Evolutionary conservation across 2,888 invertebrate species (phyloP).

Genomic region (Polia nebulosa): DNA sequence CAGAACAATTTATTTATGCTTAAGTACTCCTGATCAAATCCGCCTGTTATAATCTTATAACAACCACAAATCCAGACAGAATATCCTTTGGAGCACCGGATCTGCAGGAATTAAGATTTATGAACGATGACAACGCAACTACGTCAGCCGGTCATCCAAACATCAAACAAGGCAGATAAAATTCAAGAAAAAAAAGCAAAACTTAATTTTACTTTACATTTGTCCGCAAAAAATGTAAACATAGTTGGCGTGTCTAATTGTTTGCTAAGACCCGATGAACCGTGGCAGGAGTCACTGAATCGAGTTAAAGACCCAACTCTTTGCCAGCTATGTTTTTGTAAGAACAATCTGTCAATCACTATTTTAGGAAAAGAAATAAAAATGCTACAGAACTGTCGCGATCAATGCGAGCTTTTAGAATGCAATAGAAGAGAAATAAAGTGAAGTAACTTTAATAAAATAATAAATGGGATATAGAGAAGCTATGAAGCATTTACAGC

Average conservation of each 20-base stretch:
- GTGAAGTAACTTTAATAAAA: constrained; percentile 19
- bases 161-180: background rate
- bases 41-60: background rate
- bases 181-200: constrained; percentile 34
- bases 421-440: constrained; percentile 6
- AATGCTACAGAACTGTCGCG: constrained; percentile 14
- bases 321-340: constrained; percentile 49
- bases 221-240: constrained; percentile 57
- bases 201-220: constrained; percentile 25
- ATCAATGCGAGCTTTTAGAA: constrained; percentile 12
- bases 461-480: constrained; percentile 5
- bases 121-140: background rate
- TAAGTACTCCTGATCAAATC: background rate
- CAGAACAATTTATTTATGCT: background rate
- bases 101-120: background rate
- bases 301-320: constrained; percentile 51
- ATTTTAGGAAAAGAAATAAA: constrained; percentile 12
- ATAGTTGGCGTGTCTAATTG: constrained; percentile 56
- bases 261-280: constrained; percentile 57
- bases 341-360: constrained; percentile 46
- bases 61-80: background rate
- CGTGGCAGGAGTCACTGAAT: constrained; percentile 56
- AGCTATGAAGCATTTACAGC: constrained; percentile 29
- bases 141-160: background rate
- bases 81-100: background rate